Evolutionary conservation across 2,888 invertebrate species (phyloP).

Genomic region (Dimorphilus gyrociliatus): DNA sequence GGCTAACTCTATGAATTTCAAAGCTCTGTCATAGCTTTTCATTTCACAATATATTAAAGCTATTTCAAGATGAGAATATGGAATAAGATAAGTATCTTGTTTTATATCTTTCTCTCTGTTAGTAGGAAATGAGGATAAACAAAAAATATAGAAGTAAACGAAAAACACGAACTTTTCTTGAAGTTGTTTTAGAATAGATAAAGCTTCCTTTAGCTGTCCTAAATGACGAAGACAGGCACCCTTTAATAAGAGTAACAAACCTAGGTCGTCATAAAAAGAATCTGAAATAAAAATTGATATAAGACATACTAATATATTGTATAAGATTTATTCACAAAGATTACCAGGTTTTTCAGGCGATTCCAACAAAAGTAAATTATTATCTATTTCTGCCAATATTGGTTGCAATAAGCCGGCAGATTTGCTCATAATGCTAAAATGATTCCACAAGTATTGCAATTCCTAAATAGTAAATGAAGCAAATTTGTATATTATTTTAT

Average conservation of each 20-base stretch:
- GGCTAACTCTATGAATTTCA: slow-evolving; percentile 58
- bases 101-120: slow-evolving; percentile 46
- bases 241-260: slow-evolving; percentile 57
- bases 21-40: slow-evolving; percentile 51
- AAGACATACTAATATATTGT: too few species aligned
- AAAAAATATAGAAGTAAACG: background rate
- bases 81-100: slow-evolving; percentile 65
- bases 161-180: background rate
- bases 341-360: too few species aligned
- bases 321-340: too few species aligned
- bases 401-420: slow-evolving; percentile 43
- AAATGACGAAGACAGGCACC: slow-evolving; percentile 66
- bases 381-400: slow-evolving; percentile 29
- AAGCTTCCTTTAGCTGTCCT: too few species aligned
- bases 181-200: slow-evolving; percentile 1
- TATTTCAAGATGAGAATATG: slow-evolving; percentile 69
- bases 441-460: slow-evolving; percentile 79
- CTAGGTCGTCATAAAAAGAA: slow-evolving; percentile 38
- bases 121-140: slow-evolving; percentile 4
- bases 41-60: slow-evolving; percentile 59
- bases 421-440: slow-evolving; percentile 62
- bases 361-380: too few species aligned
- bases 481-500: background rate
- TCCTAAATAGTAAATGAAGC: slow-evolving; percentile 43
- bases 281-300: too few species aligned